Conservation (phyloP, 2,113 vertebrate species). For the Terrapene triunguis region DNA sequence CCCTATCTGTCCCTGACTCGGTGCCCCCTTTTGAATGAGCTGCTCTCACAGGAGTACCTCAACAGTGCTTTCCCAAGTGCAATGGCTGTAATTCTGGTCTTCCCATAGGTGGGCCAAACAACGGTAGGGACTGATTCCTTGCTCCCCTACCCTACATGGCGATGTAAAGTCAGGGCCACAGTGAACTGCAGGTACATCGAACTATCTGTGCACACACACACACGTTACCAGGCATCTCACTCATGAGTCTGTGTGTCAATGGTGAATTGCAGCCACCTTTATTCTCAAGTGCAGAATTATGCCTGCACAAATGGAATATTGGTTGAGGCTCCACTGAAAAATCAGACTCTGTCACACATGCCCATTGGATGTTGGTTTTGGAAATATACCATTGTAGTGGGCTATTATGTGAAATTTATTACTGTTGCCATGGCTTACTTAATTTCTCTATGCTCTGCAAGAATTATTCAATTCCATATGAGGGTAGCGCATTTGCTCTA, state of each 20-base stretch:
- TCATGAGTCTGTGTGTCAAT: background rate
- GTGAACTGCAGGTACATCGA: background rate
- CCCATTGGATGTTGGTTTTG: background rate
- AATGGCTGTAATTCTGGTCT: background rate
- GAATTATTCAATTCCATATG: background rate
- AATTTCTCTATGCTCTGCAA: background rate
- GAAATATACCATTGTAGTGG: background rate
- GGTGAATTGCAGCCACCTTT: background rate
- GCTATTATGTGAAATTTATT: background rate
- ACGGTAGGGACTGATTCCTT: background rate
- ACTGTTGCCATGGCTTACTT: background rate
- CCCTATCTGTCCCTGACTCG: background rate
- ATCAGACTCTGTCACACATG: background rate
- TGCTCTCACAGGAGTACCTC: background rate
- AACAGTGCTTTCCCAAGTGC: background rate
- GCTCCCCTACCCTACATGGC: too few species aligned
- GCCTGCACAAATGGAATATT: background rate
- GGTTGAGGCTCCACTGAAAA: background rate
- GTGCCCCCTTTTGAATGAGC: background rate
- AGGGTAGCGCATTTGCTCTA: background rate
- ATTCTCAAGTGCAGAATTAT: background rate
- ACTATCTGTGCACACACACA: background rate
- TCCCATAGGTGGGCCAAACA: background rate
- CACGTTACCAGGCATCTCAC: accelerated
- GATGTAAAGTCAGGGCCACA: background rate